Conservation (phyloP, 2,888 invertebrate species). For the Drosophila lacicola region DNA sequence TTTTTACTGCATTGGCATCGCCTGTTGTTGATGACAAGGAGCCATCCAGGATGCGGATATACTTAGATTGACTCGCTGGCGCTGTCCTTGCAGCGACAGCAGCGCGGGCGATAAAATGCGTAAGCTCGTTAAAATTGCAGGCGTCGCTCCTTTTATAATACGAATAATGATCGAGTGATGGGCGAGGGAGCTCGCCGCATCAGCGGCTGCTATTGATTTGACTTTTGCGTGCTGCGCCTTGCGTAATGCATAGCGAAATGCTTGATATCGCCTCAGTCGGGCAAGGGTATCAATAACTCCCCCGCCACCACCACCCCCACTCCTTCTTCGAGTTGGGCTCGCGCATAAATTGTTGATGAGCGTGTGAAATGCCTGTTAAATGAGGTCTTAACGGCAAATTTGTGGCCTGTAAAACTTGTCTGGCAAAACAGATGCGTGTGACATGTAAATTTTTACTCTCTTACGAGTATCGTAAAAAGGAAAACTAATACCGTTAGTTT, state of each 20-base stretch:
- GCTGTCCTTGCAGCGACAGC: conserved; percentile 42
- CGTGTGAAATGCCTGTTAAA: conserved; percentile 44
- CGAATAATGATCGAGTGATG: conserved; percentile 57
- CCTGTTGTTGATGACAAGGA: conserved; percentile 59
- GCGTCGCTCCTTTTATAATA: conserved; percentile 73
- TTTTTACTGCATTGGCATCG: conserved; percentile 78
- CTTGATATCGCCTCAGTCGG: conserved; percentile 30
- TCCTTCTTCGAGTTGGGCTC: too few relatives aligned
- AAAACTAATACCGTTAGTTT: neutral
- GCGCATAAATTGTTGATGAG: conserved; percentile 44
- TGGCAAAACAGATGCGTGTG: conserved; percentile 1
- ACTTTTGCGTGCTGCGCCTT: conserved; percentile 33
- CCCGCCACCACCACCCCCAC: neutral
- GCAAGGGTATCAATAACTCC: conserved; percentile 2
- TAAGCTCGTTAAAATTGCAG: conserved; percentile 78
- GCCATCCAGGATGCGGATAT: conserved; percentile 52
- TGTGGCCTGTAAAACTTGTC: conserved; percentile 16
- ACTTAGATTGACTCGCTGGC: conserved; percentile 21
- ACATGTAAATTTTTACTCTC: conserved; percentile 8
- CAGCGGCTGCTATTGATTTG: conserved; percentile 62
- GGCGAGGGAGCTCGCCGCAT: neutral
- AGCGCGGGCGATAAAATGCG: conserved; percentile 69
- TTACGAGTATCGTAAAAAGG: neutral
- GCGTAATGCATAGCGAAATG: conserved; percentile 59
- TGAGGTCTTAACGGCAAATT: conserved; percentile 28